Evolutionary conservation across 1,140 invertebrate genomes (phyloP), one percentile per base, ranked within the genome.

Genomic region (Limonius californicus): DNA sequence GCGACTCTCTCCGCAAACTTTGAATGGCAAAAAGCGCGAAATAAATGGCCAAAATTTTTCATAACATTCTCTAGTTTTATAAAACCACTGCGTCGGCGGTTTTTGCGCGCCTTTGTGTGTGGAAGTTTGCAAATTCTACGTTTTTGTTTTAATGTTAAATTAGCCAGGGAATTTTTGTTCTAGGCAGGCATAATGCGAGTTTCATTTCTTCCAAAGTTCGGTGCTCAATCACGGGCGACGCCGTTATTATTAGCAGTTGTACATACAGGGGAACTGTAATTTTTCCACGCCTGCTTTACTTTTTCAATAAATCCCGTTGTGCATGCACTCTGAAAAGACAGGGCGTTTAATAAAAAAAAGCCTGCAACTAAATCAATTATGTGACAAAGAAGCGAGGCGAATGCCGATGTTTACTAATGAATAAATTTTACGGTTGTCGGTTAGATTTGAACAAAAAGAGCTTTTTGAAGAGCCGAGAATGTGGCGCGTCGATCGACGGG

Each of bases 321-420:
- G 20, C 19, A 50, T 19, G 45, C 15, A 21, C 14, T n/a, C 45
- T 19, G 2, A 50, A 19, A 50, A 39, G 35, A 39, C 35, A 39
- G 35, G 23, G 11, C 35, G 35, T 50, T 50, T 50, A 50, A 50
- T 50, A 50, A 50, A 50, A 45, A 45, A 50, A 50, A 18, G 45
- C 16, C 45, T 50, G 45, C 20, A 50, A 50, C 16, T 50, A 50
- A 50, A 50, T 50, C 45, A 50, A 50, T 50, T 50, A 50, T 21
- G 45, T 50, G 45, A 50, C 45, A 50, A 50, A 50, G 45, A 50
- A 21, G 45, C 45, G 45, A 19, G 7, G 45, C 16, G 45, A 50
- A 50, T 50, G 16, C 45, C 45, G 45, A 50, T 50, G 45, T 50
- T 50, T 50, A 21, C 45, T 50, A 50, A 50, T 50, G 45, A 50